Evolutionary conservation across 2,797 vertebrate genomes (phyloP), one percentile per base, ranked within the genome.

Genomic region (Falco columbarius): DNA sequence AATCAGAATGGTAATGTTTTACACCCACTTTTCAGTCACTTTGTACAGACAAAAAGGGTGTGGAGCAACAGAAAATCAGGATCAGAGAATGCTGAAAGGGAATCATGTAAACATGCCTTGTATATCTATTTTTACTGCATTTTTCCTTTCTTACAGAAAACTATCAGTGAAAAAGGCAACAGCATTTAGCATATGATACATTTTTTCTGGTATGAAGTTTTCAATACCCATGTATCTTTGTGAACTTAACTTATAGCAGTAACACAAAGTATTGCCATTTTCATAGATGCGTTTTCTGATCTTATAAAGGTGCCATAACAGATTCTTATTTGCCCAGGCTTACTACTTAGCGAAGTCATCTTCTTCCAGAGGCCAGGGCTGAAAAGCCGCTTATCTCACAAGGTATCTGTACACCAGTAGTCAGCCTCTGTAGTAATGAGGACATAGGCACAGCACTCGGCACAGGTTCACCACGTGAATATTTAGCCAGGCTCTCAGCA

Each of bases 351-450:
- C 70, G 59, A 92, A 96, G 44, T 61, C 54, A 62, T 80, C 56
- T 55, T 83, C 34, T 83, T 92, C 49, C 34, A 93, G 73, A 89
- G 42, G 47, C 70, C 76, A 70, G 59, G 71, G 40, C 30, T 89
- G 81, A 74, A 96, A 96, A 95, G 71, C 77, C 5, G 21, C 75
- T 96, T 92, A 85, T 75, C 71, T 85, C 87, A 18, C 65, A 92
- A 59, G 16, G 9, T 63, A 58, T 68, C 34, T 81, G 36, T 29
- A 49, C 47, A 65, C 20, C 19, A 58, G 30, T 8, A 90, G 72
- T 6, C 46, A 92, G 73, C 46, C 65, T 61, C n/a, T 4, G 46
- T 12, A 75, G 73, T 42, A 83, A 54, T 9, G 68, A 94, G 75
- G 85, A 36, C 72, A 51, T 4, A 22, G 49, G 66, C 56, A 77